Evolutionary conservation across 2,797 vertebrate species (phyloP), one percentile per base, ranked within the genome.

Genomic region (Macropodus opercularis): DNA sequence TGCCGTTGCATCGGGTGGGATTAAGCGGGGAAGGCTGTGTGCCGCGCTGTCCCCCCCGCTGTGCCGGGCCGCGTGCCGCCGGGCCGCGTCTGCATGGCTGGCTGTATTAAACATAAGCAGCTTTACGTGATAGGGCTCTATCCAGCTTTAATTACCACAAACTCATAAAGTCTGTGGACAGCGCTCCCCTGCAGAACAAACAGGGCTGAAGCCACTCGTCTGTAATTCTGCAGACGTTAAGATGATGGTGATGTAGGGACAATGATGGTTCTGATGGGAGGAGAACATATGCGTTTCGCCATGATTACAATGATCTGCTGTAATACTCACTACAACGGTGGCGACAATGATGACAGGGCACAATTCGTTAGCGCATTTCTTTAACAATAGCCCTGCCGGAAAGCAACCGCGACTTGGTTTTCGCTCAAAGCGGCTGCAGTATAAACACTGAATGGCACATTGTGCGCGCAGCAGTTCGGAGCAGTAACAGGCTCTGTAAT

Each of bases 81-180:
- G 68, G 84, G 72, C 87, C 72, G 50, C 73, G 81, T 81, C 79
- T 83, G 84, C 87, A 85, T 85, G 87, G 86, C 85, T 92, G 90
- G 88, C 89, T 90, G 89, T 86, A 91, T 91, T 91, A 91, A 90
- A 85, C 86, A 86, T 93, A 92, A 93, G 91, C 90, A 83, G 91
- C 90, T 92, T 92, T 92, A 80, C 88, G 89, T 92, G 90, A 92
- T 91, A 89, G 89, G 80, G 81, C 78, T 90, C 85, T 68, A 89
- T 92, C 89, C 88, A 85, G 89, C 88, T 91, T 91, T 93, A 92
- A 92, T 92, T 92, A 92, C 89, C 84, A 79, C 67, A 90, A 88
- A 89, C 88, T 88, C 86, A 80, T 83, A 81, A 85, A 90, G 81
- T 85, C 83, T 53, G 69, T 12, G 87, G 84, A 87, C 81, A 82